Conservation (phyloP, 2,888 invertebrate genomes). For the Geotrupes spiniger region DNA sequence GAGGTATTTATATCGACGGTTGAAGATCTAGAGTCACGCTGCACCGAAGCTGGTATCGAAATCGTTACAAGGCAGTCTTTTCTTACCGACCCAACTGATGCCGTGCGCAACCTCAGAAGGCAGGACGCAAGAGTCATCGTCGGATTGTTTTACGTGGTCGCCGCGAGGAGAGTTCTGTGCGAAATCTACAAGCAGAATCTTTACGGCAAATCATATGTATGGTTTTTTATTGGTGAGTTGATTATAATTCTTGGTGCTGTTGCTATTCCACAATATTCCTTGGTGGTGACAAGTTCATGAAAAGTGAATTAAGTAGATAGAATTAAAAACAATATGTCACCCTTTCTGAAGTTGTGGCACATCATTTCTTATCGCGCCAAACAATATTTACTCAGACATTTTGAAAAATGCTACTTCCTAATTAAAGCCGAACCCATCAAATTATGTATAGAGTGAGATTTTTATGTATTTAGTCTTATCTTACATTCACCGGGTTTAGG, state of each 20-base stretch:
- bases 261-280: not conserved
- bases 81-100: constrained; percentile 94
- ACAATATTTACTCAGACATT: no score
- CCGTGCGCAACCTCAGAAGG: constrained; percentile 88
- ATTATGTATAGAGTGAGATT: no score
- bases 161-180: constrained; percentile 93
- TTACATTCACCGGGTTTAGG: no score
- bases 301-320: no score
- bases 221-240: constrained; percentile 97
- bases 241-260: no score
- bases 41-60: constrained; percentile 88
- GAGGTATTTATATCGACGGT: constrained; percentile 90
- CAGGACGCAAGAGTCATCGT: constrained; percentile 98
- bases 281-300: no score
- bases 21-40: constrained; percentile 92
- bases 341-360: no score
- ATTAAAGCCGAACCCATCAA: no score
- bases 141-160: constrained; percentile 97
- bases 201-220: constrained; percentile 94
- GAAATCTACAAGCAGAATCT: constrained; percentile 92
- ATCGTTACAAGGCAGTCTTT: constrained; percentile 97
- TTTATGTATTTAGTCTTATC: no score
- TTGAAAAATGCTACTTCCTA: no score
- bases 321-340: no score
- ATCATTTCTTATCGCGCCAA: no score